Evolutionary conservation across 2,888 invertebrate genomes (phyloP).

Genomic region (Diarsia mendica): DNA sequence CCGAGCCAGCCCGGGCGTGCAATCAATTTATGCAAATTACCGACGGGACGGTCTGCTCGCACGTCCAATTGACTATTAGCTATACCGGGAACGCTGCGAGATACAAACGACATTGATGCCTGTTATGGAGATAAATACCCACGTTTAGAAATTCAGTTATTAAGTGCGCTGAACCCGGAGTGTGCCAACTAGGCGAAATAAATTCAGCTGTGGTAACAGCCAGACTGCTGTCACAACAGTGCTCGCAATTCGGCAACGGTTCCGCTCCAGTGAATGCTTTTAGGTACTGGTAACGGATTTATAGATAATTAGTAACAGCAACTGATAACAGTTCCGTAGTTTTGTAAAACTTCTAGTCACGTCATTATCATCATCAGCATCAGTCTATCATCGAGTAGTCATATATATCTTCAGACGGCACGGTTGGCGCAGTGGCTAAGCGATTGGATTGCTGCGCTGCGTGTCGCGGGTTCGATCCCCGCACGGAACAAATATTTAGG

Average conservation of each 20-base stretch:
- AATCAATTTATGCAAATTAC: constrained; percentile 90
- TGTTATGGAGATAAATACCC: constrained; percentile 58
- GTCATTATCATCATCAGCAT: neutral
- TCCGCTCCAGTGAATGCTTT: constrained; percentile 71
- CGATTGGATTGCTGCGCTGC: too few relatives aligned
- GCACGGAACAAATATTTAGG: too few relatives aligned
- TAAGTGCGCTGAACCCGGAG: constrained; percentile 35
- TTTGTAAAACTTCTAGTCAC: neutral
- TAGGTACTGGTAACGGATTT: constrained; percentile 50
- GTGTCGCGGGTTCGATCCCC: too few relatives aligned
- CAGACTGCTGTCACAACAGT: constrained; percentile 75
- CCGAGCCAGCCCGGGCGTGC: constrained; percentile 79
- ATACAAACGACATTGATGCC: constrained; percentile 63
- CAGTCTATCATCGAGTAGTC: too few relatives aligned
- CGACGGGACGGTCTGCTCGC: constrained; percentile 80
- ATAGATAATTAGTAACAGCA: constrained; percentile 28
- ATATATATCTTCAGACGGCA: too few relatives aligned
- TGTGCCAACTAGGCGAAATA: constrained; percentile 58
- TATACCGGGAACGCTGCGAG: constrained; percentile 69
- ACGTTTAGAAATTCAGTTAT: constrained; percentile 50
- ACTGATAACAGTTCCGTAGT: constrained; percentile 28
- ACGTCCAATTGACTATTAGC: constrained; percentile 78
- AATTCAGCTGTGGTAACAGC: constrained; percentile 55
- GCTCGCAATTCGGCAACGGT: constrained; percentile 77
- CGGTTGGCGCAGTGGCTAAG: too few relatives aligned